phyloP scores from a whole-genome alignment of 2,888 invertebrate genomes.

The Rhabditoides inermis region DNA sequence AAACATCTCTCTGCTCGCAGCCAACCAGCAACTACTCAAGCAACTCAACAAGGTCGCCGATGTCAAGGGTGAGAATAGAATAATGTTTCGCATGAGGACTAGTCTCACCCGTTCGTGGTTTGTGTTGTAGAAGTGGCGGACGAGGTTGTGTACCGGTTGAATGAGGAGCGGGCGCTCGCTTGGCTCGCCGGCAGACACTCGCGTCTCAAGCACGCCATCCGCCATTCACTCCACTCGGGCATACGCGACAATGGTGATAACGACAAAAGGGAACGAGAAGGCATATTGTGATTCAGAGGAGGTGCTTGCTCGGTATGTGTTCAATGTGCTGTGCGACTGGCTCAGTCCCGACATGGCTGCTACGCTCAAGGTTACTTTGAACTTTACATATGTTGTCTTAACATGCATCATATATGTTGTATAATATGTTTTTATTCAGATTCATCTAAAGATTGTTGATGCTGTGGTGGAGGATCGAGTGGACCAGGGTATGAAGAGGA shows the following conservation, averaged over 20 bases:
- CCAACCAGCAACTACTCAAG: slow-evolving; percentile 16
- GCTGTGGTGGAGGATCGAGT: slow-evolving; percentile 7
- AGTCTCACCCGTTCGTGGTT: no score
- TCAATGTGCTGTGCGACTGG: slow-evolving; percentile 23
- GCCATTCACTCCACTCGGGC: slow-evolving; percentile 19
- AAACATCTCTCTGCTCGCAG: no score
- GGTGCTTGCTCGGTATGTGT: slow-evolving; percentile 24
- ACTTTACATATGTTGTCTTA: no score
- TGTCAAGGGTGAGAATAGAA: slow-evolving; percentile 20
- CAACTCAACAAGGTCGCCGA: slow-evolving; percentile 20
- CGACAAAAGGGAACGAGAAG: neutral
- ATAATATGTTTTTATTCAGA: neutral
- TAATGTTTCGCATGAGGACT: no score
- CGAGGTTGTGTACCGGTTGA: slow-evolving; percentile 24
- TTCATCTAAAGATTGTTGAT: slow-evolving; percentile 21
- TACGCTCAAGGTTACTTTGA: neutral
- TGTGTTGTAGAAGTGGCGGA: slow-evolving; percentile 25
- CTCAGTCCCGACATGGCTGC: slow-evolving; percentile 10
- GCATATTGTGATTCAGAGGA: slow-evolving; percentile 11
- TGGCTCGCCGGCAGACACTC: slow-evolving; percentile 34
- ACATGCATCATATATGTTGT: no score
- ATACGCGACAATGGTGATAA: slow-evolving; percentile 15
- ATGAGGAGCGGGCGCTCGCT: slow-evolving; percentile 23
- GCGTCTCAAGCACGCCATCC: slow-evolving; percentile 13
- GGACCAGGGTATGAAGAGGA: slow-evolving; percentile 18